phyloP scores from a whole-genome alignment of 2,888 invertebrate species.

The Chelonus formosanus region DNA sequence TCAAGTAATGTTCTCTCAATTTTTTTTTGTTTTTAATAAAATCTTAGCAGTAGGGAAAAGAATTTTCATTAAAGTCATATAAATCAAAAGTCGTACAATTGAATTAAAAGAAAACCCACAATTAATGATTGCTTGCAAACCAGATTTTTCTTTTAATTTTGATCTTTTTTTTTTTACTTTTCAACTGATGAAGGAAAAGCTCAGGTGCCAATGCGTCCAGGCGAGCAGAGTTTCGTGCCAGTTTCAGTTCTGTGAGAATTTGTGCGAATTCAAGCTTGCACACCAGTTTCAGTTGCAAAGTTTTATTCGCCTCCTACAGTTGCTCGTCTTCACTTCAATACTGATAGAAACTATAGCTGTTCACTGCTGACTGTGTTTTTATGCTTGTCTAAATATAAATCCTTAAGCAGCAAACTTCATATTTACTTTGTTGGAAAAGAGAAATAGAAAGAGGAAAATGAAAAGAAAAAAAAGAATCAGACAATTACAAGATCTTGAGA shows the following conservation, averaged over 20 bases:
- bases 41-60: constrained; percentile 4
- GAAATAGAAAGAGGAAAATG: neutral
- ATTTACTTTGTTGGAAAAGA: constrained; percentile 1
- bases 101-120: constrained; percentile 51
- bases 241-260: constrained; percentile 36
- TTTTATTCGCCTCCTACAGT: constrained; percentile 19
- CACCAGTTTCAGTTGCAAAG: constrained; percentile 25
- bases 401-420: constrained; percentile 17
- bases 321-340: constrained; percentile 27
- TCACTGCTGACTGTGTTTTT: constrained; percentile 22
- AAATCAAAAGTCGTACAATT: constrained; percentile 51
- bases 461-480: neutral
- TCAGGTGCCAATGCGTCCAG: constrained; percentile 8
- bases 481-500: too few relatives aligned
- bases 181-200: constrained; percentile 7
- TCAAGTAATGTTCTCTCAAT: neutral
- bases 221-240: constrained; percentile 12
- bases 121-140: constrained; percentile 38
- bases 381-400: constrained; percentile 22
- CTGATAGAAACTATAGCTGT: constrained; percentile 19
- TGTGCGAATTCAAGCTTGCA: constrained; percentile 29
- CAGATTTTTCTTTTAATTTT: neutral
- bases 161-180: neutral
- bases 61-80: constrained; percentile 52
- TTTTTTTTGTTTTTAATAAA: constrained; percentile 14